Base-by-base conservation (phyloP, 2,113 vertebrate species). In the Oreotrochilus melanogaster region DNA sequence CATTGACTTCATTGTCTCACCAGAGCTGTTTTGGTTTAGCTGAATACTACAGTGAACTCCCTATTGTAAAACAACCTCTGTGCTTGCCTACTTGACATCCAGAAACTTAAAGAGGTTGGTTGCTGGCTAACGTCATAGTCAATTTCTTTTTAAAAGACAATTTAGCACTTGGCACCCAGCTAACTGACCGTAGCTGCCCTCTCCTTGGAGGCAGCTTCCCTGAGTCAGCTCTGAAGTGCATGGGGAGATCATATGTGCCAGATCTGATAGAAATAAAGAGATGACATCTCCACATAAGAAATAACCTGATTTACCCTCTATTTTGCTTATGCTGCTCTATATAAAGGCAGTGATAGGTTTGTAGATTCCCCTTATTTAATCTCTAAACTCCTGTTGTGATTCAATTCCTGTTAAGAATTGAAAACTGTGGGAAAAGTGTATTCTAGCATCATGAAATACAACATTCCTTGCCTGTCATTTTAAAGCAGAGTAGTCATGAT, bases 141-240 rank as follows among this genome's bases (percentile, higher is more conserved):
- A 89, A 93, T 95, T 88, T 88, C 48, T 53, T 95, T 86, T 89
- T 18, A 64, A 89, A 62, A 92, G 48, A 86, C 15, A 71, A 10
- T 89, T 96, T 69, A 62, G 48, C 33, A 61, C 42, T 39, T 93
- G 88, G 23, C 78, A 93, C 12, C 18, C 1, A 0, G 18, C 31
- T 92, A 78, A 93, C 76, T 84, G 81, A 80, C 60, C 0, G 0
- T 45, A 65, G 69, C 65, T 92, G 72, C 50, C 75, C 39, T 60
- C 31, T 91, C 76, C 66, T 81, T 69, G 11, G 39, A 95, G 84
- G 19, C 24, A 85, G 30, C 16, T 22, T 89, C 58, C 45, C 42
- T 53, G 56, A 58, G 33, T 76, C 62, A 92, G 28, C n/a, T 87
- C 62, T 93, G 87, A 75, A 78, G 45, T 10, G 3, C 78, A 58